Evolutionary conservation across 2,797 vertebrate species (phyloP).

Genomic region (Coluber constrictor): DNA sequence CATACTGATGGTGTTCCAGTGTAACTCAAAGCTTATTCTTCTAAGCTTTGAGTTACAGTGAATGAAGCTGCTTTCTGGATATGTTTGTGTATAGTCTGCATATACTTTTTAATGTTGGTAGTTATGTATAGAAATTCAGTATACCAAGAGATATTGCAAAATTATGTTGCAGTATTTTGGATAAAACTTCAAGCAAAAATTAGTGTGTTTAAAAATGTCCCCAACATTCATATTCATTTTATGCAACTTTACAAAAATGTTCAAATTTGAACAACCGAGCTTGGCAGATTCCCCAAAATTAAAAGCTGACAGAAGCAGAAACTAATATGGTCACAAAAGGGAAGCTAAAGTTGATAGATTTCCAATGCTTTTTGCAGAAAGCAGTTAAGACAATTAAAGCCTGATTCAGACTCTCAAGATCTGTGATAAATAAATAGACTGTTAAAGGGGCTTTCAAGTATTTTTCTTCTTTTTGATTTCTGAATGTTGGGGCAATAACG

Average conservation of each 20-base stretch:
- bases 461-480: background rate
- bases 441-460: background rate
- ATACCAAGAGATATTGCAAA: background rate
- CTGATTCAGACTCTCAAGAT: background rate
- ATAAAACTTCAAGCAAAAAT: background rate
- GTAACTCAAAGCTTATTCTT: background rate
- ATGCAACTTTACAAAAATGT: background rate
- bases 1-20: background rate
- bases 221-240: background rate
- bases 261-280: background rate
- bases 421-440: background rate
- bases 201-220: background rate
- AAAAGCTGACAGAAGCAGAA: background rate
- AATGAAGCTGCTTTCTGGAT: background rate
- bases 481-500: background rate
- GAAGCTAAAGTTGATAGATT: background rate
- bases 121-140: background rate
- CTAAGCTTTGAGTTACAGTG: background rate
- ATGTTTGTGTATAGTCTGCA: background rate
- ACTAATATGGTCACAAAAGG: background rate
- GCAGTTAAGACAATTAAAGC: background rate
- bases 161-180: background rate
- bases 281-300: background rate
- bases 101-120: background rate
- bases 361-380: background rate